Percentiles rank a stretch among this genome's conserved stretches.
phyloP scores from a whole-genome alignment of 2,797 vertebrate genomes.

The Pelochelys cantorii region DNA sequence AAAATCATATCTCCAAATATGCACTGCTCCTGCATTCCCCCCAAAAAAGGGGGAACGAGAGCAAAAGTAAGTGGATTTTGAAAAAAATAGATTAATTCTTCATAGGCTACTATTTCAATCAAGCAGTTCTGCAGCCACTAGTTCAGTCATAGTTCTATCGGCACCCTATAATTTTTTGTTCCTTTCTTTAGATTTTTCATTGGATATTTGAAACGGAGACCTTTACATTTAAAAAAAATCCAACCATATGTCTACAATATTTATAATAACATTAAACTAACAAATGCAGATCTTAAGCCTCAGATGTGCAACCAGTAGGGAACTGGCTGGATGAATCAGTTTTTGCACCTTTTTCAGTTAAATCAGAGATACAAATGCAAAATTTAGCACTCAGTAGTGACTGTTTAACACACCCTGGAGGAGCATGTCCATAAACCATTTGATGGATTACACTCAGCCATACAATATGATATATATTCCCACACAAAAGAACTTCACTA shows the following conservation, averaged over 20 bases:
- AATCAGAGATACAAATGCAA: constrained; percentile 75
- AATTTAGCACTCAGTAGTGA: constrained; percentile 76
- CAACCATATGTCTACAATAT: background rate
- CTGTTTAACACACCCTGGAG: constrained; percentile 75
- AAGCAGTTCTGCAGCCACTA: constrained; percentile 29
- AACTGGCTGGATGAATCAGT: constrained; percentile 70
- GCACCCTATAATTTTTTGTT: background rate
- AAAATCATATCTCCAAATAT: constrained; percentile 36
- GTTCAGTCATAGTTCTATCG: constrained; percentile 17
- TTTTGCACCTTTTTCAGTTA: constrained; percentile 79
- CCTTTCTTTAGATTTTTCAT: constrained; percentile 21
- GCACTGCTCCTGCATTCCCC: constrained; percentile 56
- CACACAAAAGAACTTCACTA: background rate
- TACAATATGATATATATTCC: constrained; percentile 54
- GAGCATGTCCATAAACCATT: constrained; percentile 73
- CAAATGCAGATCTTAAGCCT: constrained; percentile 61
- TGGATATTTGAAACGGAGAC: constrained; percentile 3
- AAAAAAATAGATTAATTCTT: constrained; percentile 34
- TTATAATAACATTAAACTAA: constrained; percentile 70
- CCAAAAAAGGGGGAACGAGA: constrained; percentile 19
- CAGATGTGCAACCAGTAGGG: constrained; percentile 75
- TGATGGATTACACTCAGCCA: constrained; percentile 69
- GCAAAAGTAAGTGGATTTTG: constrained; percentile 45
- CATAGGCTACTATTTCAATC: constrained; percentile 64
- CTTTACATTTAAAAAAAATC: background rate